These are phyloP conservation scores for Platorchestia sp. DNA, from an alignment of 1,140 invertebrate genomes.

Conservation along the genomic window DNA sequence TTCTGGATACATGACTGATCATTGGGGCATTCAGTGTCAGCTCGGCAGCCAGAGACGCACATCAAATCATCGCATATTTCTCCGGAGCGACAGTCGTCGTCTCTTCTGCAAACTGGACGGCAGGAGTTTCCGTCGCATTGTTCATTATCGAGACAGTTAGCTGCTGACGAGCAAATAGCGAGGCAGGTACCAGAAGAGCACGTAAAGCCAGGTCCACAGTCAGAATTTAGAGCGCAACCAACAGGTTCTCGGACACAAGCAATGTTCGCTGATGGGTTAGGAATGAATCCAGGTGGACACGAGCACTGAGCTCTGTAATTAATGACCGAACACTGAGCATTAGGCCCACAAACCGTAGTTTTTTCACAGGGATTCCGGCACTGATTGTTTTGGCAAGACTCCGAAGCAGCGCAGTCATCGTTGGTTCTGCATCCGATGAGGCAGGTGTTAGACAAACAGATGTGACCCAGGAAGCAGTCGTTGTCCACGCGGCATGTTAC, in stretches of 20 bases:
- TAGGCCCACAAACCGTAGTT: slow-evolving; percentile 80
- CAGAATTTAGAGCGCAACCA: slow-evolving; percentile 80
- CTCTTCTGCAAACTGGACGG: slow-evolving; percentile 80
- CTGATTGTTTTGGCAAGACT: slow-evolving; percentile 84
- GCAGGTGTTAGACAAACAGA: slow-evolving; percentile 87
- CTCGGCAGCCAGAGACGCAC: slow-evolving; percentile 84
- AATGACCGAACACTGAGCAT: slow-evolving; percentile 79
- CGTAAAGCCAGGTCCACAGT: slow-evolving; percentile 78
- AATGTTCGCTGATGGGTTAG: slow-evolving; percentile 82
- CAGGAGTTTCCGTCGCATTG: slow-evolving; percentile 79
- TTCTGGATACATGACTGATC: slow-evolving; percentile 81
- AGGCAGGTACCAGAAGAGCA: slow-evolving; percentile 82
- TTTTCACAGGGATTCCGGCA: slow-evolving; percentile 86
- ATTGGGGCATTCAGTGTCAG: slow-evolving; percentile 80
- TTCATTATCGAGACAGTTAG: slow-evolving; percentile 85
- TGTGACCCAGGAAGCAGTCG: slow-evolving; percentile 91
- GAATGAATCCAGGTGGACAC: slow-evolving; percentile 83
- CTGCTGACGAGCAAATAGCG: slow-evolving; percentile 81
- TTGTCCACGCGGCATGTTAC: slow-evolving; percentile 90
- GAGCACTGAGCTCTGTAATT: slow-evolving; percentile 87
- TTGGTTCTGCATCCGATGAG: slow-evolving; percentile 87
- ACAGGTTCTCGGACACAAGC: slow-evolving; percentile 84
- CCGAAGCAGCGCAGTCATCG: slow-evolving; percentile 86
- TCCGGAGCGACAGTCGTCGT: slow-evolving; percentile 85
- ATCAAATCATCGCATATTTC: slow-evolving; percentile 87